Percentiles rank a stretch among this genome's conserved stretches.
Evolutionary conservation across 2,888 invertebrate genomes (phyloP).

Genomic region (Agrypnus murinus): DNA sequence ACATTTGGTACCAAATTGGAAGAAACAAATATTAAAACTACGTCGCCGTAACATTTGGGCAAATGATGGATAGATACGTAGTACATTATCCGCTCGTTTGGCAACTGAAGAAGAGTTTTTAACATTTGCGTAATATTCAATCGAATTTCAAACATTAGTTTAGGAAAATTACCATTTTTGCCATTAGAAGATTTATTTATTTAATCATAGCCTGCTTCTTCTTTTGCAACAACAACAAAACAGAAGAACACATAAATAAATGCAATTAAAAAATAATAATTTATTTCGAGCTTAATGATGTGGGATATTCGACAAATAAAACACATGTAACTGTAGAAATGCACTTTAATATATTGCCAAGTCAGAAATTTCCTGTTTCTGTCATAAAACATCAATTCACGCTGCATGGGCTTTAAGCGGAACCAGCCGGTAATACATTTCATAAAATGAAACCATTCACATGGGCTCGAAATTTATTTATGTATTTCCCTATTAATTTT

Average conservation of each 20-base stretch:
- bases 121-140: no score
- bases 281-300: conserved; percentile 36
- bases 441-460: conserved; percentile 3
- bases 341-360: conserved; percentile 60
- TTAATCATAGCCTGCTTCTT: no score
- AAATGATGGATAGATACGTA: no score
- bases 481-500: background rate
- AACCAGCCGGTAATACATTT: conserved; percentile 50
- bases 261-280: conserved; percentile 35
- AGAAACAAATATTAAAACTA: no score
- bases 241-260: background rate
- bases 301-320: conserved; percentile 35
- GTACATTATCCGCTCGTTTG: no score
- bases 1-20: no score
- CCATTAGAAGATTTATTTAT: no score
- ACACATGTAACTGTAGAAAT: conserved; percentile 60
- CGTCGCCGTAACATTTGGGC: no score
- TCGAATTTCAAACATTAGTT: no score
- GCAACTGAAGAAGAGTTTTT: no score
- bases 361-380: conserved; percentile 68
- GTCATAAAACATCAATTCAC: conserved; percentile 68
- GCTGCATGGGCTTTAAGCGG: conserved; percentile 64
- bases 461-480: background rate
- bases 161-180: no score
- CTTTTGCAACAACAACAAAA: no score